Evolutionary conservation across 2,888 invertebrate genomes (phyloP), one percentile per base, ranked within the genome.

Genomic region (Bellardia pandia): DNA sequence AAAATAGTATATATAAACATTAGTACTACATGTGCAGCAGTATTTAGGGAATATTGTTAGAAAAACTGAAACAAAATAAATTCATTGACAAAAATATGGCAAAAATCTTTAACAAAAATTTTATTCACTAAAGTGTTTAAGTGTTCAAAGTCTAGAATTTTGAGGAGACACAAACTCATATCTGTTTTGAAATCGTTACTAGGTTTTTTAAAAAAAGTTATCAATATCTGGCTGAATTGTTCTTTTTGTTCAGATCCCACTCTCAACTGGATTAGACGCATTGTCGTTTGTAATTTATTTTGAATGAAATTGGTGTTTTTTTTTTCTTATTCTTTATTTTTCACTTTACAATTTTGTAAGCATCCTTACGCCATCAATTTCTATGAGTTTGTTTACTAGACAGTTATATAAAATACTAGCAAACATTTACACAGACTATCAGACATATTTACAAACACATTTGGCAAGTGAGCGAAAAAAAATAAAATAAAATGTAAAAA

Each of bases 361-460:
- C 42, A 23, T 66, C 72, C 72, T 72, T 56, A 74, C 23, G 56
- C 74, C 64, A 81, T 74, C 56, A 74, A 68, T 83, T 75, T 84
- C 77, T 71, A 53, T 86, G 77, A 66, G 40, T 66, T 77, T 76
- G 77, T 85, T 68, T 82, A 85, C 85, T 51, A 79, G 74, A 86
- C 86, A 78, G 86, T 86, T 82, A 83, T 81, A 83, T 71, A 76
- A 80, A 86, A 82, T 75, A 76, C 45, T 23, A 23, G 23, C 23
- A 23, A 23, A 83, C 79, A 53, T 16, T 2, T 2, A 16, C 53
- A 53, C 23, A 56, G 62, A 37, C 62, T 13, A 42, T 13, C 33
- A 60, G 42, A 62, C 45, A 62, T 60, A 60, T 40, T n/a, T 51
- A 51, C 51, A 51, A 45, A 64, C n/a, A 33, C 60, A 60, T 77